A percentile compares a stretch with the other conserved stretches of the same genome.
Conservation (phyloP, 37 sponge, comb jelly and placozoan genomes). For the Cliona cf. orientalis region DNA sequence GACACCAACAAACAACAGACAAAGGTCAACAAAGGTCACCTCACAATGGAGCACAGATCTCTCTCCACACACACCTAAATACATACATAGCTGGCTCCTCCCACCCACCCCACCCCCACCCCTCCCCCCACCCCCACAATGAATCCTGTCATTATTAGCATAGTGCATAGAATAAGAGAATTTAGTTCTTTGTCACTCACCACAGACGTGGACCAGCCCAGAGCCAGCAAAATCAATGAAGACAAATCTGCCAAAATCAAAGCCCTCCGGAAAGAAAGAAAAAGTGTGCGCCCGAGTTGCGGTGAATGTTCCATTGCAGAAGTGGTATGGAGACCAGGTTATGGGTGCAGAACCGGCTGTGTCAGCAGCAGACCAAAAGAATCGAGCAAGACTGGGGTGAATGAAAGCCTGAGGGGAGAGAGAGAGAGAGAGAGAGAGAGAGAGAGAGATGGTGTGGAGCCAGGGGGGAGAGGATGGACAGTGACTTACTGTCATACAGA, state of each 20-base stretch:
- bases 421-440: background rate
- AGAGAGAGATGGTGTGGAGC: background rate
- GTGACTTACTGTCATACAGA: constrained; percentile 70
- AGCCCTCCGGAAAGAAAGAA: background rate
- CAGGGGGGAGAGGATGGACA: background rate
- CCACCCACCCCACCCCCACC: too few species aligned
- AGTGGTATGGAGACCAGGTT: constrained; percentile 66
- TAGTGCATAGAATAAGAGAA: too few species aligned
- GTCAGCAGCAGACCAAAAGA: constrained; percentile 57
- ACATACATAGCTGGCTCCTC: background rate
- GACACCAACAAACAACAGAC: too few species aligned
- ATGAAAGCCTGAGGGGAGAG: constrained; percentile 59
- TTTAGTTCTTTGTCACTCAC: too few species aligned
- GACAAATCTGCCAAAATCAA: constrained; percentile 7
- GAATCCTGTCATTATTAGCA: background rate
- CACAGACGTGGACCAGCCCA: constrained; percentile 82
- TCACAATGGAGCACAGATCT: too few species aligned
- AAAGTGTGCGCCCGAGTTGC: constrained; percentile 25
- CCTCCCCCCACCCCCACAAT: background rate
- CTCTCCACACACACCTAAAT: too few species aligned
- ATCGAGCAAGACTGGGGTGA: constrained; percentile 74
- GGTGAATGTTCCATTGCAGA: constrained; percentile 75
- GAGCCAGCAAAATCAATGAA: constrained; percentile 90
- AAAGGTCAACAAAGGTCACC: too few species aligned
- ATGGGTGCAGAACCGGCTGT: background rate